Evolutionary conservation across 1,140 invertebrate genomes (phyloP), one percentile per base, ranked within the genome.

Genomic region (Euglossa dilemma): DNA sequence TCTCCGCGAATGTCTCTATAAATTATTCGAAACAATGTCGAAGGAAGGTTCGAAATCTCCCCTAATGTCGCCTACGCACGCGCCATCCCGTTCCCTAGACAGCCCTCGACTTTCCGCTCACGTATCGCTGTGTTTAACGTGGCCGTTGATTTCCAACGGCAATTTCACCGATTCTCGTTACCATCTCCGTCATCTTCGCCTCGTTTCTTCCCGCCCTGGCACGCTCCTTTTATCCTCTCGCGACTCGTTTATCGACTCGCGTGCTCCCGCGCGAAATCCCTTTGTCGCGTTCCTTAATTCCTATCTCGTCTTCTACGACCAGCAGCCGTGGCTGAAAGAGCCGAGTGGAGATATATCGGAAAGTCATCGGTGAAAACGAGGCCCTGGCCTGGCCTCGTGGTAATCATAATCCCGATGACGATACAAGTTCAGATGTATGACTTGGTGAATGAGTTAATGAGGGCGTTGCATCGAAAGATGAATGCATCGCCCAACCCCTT

Each of bases 361-460:
- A 54, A 64, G 61, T 64, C 50, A 74, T 73, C 79, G 71, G 64
- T 74, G 59, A 23, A 80, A 80, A 73, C 28, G 57, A 43, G 43
- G 18, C 59, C 36, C 43, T 25, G 25, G 14, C 20, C 6, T 18
- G 16, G 8, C 16, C 36, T 36, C 36, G 36, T 36, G 36, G 28
- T 80, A 73, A 80, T 80, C 78, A 74, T 64, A 59, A 64, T 74
- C n/a, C 36, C 47, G 71, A 73, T 73, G 79, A 80, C 50, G 70
- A 43, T 28, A 18, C 50, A 20, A 50, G 54, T 50, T 61, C 56
- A 45, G 72, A 74, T 59, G 43, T 47, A 74, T 18, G 23, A 64
- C 59, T 50, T 45, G 70, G 52, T 43, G 70, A 80, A 73, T 45
- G 78, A 64, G 79, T 74, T 80, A 80, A 80, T 64, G 79, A 80